Base-by-base conservation (phyloP, 2,797 vertebrate genomes). In the Danio choprae region DNA sequence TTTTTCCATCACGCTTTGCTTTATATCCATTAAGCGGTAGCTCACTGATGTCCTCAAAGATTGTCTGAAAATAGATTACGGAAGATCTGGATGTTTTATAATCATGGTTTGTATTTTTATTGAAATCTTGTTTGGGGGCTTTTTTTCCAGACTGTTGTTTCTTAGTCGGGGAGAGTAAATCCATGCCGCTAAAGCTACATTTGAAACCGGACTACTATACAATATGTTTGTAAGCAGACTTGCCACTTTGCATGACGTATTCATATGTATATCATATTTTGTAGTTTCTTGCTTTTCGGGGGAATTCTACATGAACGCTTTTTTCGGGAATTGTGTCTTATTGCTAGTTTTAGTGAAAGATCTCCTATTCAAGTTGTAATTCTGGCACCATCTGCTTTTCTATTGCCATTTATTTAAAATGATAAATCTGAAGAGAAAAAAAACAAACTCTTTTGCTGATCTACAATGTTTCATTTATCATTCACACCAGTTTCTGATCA, bases 231-330 rank as follows among this genome's bases (percentile, higher is more conserved):
- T 93, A 90, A 92, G 89, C 91, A 86, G 90, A 92, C 83, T 90
- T 88, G 90, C 90, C 92, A 93, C 92, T 92, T 94, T 93, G 94
- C 93, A 94, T 94, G 93, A 94, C 84, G 86, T 92, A 91, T 93
- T 92, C 88, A 90, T 92, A 91, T 85, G 83, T 93, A 90, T 91
- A 90, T 90, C 87, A 91, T 92, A 87, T 93, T 94, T 93, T 93
- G 91, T 93, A 93, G 92, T 91, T 87, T 84, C 73, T 84, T 84
- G 83, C 78, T 86, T 81, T 85, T 83, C 18, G 18, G 75, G 81
- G 72, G 59, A 74, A 92, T 78, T 84, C 74, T 83, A 86, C 81
- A 80, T 80, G 84, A 87, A 53, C 13, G 69, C 51, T 60, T 89
- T 87, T n/a, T 29, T 87, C 77, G 81, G 85, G 74, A 82, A 79